These are phyloP conservation scores for Naja naja DNA, from an alignment of 2,113 vertebrate species.

Conservation along the genomic window DNA sequence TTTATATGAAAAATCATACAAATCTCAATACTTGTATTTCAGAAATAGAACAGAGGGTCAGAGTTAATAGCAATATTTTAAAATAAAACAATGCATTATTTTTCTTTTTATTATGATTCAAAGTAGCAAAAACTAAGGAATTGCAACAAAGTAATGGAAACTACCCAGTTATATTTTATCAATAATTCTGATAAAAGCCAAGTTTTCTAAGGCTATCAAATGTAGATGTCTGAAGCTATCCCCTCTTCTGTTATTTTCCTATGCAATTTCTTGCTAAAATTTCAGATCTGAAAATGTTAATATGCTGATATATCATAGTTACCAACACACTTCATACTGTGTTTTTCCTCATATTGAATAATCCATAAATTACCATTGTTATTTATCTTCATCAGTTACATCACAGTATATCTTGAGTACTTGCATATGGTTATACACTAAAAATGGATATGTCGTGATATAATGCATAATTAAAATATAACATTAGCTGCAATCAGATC, in stretches of 20 bases:
- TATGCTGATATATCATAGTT: neutral
- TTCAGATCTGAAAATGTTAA: slow-evolving; percentile 41
- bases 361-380: slow-evolving; percentile 46
- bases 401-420: slow-evolving; percentile 33
- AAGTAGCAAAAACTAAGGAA: neutral
- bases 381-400: slow-evolving; percentile 50
- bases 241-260: slow-evolving; percentile 26
- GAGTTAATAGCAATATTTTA: neutral
- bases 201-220: slow-evolving; percentile 33
- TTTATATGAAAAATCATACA: neutral
- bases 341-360: slow-evolving; percentile 48
- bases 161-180: neutral
- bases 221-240: slow-evolving; percentile 35
- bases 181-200: neutral
- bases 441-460: neutral
- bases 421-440: neutral
- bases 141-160: neutral
- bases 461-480: neutral
- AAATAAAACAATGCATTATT: neutral
- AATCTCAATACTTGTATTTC: neutral
- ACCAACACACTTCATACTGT: neutral
- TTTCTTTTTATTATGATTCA: neutral
- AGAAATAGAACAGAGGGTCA: neutral
- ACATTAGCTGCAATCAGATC: neutral
- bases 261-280: slow-evolving; percentile 23